These are phyloP conservation scores for Hydrozoanthus gracilis DNA, from an alignment of 92 coral and sea anemone species.

Conservation along the genomic window DNA sequence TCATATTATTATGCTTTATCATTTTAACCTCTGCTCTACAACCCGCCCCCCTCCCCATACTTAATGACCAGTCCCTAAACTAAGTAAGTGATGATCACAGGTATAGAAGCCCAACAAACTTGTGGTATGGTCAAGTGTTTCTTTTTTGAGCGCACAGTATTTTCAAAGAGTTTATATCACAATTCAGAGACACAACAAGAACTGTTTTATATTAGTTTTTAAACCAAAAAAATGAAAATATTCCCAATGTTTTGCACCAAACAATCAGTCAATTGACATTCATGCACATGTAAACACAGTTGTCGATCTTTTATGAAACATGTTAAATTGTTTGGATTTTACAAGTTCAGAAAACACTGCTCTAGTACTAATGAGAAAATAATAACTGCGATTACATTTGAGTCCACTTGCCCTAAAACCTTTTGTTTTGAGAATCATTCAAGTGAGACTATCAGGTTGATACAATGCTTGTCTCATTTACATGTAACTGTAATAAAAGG, in stretches of 20 bases:
- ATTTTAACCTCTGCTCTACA: not conserved
- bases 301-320: not conserved
- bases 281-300: not conserved
- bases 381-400: constrained; percentile 1
- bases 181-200: constrained; percentile 6
- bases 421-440: constrained; percentile 15
- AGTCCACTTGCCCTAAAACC: constrained; percentile 5
- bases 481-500: not conserved
- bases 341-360: constrained; percentile 21
- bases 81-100: not conserved
- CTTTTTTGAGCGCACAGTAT: not conserved
- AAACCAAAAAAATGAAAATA: too few species aligned
- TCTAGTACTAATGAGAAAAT: not conserved
- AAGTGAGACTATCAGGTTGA: not conserved
- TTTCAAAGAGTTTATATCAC: constrained; percentile 1
- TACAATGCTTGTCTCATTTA: constrained; percentile 1
- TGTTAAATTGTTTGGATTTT: not conserved
- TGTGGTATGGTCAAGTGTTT: constrained; percentile 11
- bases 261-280: not conserved
- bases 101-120: not conserved
- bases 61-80: not conserved
- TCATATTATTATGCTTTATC: too few species aligned
- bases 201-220: not conserved
- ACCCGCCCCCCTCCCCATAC: not conserved
- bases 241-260: constrained; percentile 11